Evolutionary conservation across 2,888 invertebrate genomes (phyloP).

Genomic region (Caenorhabditis zanzibari): DNA sequence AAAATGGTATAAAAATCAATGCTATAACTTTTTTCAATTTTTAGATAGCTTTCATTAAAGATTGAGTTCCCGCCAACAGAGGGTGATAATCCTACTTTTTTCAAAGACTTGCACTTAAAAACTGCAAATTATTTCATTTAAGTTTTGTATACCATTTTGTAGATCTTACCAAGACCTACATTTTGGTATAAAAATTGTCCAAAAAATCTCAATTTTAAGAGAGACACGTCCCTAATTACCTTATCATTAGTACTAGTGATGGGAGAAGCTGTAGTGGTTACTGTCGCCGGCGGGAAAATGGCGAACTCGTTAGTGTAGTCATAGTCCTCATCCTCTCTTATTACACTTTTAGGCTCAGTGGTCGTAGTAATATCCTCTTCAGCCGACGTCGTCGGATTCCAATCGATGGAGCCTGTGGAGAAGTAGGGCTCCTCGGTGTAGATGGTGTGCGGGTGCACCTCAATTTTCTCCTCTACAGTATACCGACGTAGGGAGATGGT

Average conservation of each 20-base stretch:
- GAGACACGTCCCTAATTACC: background rate
- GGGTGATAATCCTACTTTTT: too few species aligned
- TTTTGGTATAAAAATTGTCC: too few species aligned
- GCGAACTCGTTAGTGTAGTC: slow-evolving; percentile 62
- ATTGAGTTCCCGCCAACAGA: too few species aligned
- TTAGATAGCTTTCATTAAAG: too few species aligned
- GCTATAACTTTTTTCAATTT: too few species aligned
- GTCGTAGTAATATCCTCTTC: slow-evolving; percentile 33
- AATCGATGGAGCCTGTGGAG: slow-evolving; percentile 50
- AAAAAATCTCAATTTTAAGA: too few species aligned
- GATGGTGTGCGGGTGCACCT: slow-evolving; percentile 53
- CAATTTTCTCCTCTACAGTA: slow-evolving; percentile 42
- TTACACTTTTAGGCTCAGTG: slow-evolving; percentile 12
- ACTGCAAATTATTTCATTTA: too few species aligned
- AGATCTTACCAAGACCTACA: too few species aligned
- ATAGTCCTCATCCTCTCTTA: slow-evolving; percentile 56
- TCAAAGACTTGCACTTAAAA: too few species aligned
- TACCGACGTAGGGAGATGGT: slow-evolving; percentile 21
- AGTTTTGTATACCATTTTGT: too few species aligned
- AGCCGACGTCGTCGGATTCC: slow-evolving; percentile 47
- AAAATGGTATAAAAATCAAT: too few species aligned
- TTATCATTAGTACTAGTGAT: slow-evolving; percentile 16
- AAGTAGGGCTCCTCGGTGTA: slow-evolving; percentile 68
- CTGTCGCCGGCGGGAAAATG: background rate
- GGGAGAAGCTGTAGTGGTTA: slow-evolving; percentile 22